A percentile compares a stretch with the other conserved stretches of the same genome.
Conservation (phyloP, 1,140 invertebrate genomes). For the Phocides pigmalion region DNA sequence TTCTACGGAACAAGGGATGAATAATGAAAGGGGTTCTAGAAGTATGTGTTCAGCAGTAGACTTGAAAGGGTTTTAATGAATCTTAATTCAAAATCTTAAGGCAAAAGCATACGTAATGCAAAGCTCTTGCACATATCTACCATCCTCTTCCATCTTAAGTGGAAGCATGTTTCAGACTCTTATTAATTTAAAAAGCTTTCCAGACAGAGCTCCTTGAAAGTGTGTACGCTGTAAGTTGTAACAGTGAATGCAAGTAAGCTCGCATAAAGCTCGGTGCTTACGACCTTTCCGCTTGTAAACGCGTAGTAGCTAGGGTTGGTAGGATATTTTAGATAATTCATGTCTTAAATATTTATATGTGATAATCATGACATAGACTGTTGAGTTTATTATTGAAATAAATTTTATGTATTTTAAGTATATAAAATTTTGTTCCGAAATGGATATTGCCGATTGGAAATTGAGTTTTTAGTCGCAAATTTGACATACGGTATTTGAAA, state of each 20-base stretch:
- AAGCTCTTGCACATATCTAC: not conserved
- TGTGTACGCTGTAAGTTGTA: constrained; percentile 20
- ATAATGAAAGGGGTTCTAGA: too few species aligned
- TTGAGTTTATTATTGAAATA: too few species aligned
- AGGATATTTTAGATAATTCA: not conserved
- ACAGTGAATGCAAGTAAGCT: constrained; percentile 25
- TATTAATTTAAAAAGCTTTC: constrained; percentile 28
- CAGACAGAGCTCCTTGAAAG: constrained; percentile 24
- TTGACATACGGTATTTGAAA: too few species aligned
- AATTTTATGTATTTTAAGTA: too few species aligned
- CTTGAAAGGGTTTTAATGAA: too few species aligned
- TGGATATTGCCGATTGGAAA: too few species aligned
- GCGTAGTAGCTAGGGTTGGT: not conserved
- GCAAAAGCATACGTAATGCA: not conserved
- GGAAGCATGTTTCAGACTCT: constrained; percentile 12
- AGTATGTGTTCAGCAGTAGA: too few species aligned
- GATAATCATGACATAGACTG: not conserved
- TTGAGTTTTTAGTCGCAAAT: too few species aligned
- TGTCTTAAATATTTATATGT: not conserved
- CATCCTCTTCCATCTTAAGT: constrained; percentile 2
- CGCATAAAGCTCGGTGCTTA: constrained; percentile 22
- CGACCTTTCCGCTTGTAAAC: constrained; percentile 2
- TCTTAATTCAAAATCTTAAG: too few species aligned
- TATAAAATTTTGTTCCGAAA: too few species aligned
- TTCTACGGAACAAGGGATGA: too few species aligned